Evolutionary conservation across 2,113 vertebrate species (phyloP).

Genomic region (Agapornis roseicollis): DNA sequence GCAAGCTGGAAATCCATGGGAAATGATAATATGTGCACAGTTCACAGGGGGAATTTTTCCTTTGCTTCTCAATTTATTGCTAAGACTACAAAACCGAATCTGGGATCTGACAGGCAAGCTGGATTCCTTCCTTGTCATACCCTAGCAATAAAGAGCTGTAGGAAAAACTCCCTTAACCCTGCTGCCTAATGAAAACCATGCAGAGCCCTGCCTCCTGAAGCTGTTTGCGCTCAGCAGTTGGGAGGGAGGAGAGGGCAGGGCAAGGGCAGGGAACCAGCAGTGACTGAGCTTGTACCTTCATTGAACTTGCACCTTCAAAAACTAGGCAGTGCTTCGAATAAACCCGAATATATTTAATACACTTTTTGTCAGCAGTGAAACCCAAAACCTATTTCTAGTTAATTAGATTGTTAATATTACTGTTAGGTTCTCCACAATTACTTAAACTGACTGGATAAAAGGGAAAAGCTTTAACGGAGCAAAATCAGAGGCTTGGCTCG

Average conservation of each 20-base stretch:
- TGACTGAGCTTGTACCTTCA: background rate
- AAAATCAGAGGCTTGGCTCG: background rate
- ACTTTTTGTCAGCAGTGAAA: background rate
- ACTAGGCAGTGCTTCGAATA: background rate
- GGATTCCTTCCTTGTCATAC: background rate
- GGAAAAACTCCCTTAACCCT: background rate
- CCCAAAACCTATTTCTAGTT: background rate
- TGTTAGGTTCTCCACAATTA: background rate
- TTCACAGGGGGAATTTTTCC: background rate
- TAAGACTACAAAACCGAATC: background rate
- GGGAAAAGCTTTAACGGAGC: background rate
- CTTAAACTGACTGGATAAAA: background rate
- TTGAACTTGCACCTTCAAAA: background rate
- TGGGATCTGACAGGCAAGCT: conserved; percentile 1
- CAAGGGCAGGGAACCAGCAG: background rate
- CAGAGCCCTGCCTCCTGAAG: background rate
- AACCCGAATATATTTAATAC: background rate
- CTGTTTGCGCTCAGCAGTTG: background rate
- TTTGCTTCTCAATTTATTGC: background rate
- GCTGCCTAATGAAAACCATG: background rate
- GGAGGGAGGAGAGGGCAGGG: background rate
- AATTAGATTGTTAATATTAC: background rate
- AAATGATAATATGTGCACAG: background rate
- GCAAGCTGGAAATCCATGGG: background rate
- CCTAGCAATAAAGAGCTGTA: background rate